A percentile compares a stretch with the other conserved stretches of the same genome.
Evolutionary conservation across 2,888 invertebrate species (phyloP).

Genomic region (Drosophila peninsularis): DNA sequence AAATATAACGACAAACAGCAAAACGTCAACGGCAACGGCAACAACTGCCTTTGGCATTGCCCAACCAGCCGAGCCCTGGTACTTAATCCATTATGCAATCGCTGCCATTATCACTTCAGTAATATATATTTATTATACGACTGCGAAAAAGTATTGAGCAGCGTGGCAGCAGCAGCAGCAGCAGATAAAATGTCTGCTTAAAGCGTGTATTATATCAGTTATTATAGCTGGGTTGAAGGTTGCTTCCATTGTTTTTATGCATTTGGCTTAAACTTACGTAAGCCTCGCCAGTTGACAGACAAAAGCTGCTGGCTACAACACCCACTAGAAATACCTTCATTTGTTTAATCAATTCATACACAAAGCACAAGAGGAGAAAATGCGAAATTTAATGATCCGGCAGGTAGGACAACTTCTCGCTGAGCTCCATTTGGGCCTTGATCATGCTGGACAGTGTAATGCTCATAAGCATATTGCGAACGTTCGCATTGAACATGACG

Average conservation of each 20-base stretch:
- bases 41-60: constrained; percentile 16
- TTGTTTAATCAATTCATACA: not conserved
- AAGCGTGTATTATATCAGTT: constrained; percentile 2
- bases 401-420: constrained; percentile 56
- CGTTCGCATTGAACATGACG: constrained; percentile 49
- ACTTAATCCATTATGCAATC: constrained; percentile 74
- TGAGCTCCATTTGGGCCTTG: constrained; percentile 56
- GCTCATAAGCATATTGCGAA: constrained; percentile 42
- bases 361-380: not conserved
- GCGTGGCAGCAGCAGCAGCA: constrained; percentile 7
- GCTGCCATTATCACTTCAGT: constrained; percentile 69
- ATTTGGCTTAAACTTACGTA: not conserved
- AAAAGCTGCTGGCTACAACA: not conserved
- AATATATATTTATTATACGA: constrained; percentile 65
- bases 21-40: constrained; percentile 30
- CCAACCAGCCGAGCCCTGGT: constrained; percentile 20
- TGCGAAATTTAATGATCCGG: constrained; percentile 33
- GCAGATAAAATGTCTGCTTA: constrained; percentile 18
- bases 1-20: constrained; percentile 60
- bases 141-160: constrained; percentile 29
- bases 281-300: not conserved
- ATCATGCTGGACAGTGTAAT: constrained; percentile 56
- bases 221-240: not conserved
- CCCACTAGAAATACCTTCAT: too few species aligned
- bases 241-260: not conserved